phyloP scores from a whole-genome alignment of 2,888 invertebrate species.

The Patella pellucida region DNA sequence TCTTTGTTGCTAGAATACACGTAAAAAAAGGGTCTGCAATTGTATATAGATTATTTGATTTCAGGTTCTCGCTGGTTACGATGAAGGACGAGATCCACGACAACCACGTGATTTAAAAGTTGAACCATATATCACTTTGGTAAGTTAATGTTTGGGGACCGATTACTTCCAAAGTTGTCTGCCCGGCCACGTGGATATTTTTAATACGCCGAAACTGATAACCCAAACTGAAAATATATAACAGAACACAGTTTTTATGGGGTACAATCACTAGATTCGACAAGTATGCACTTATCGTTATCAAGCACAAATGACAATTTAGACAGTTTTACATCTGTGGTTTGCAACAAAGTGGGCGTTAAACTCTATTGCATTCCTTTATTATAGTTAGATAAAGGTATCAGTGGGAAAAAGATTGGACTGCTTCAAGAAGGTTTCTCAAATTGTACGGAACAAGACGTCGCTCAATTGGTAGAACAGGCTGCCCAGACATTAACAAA shows the following conservation, averaged over 20 bases:
- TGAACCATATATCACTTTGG: slow-evolving; percentile 42
- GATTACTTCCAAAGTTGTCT: not conserved
- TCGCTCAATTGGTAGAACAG: slow-evolving; percentile 45
- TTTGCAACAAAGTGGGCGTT: too few species aligned
- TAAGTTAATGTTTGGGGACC: slow-evolving; percentile 8
- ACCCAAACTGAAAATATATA: too few species aligned
- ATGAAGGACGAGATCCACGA: slow-evolving; percentile 52
- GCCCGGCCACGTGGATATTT: not conserved
- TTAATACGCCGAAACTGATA: too few species aligned
- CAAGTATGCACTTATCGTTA: too few species aligned
- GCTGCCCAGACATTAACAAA: slow-evolving; percentile 41
- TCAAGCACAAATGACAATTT: too few species aligned
- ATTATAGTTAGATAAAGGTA: slow-evolving; percentile 44
- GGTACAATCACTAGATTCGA: too few species aligned
- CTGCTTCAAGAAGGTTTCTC: slow-evolving; percentile 63
- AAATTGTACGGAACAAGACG: slow-evolving; percentile 43
- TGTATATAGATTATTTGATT: slow-evolving; percentile 14
- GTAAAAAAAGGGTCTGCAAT: not conserved
- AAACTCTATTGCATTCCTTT: not conserved
- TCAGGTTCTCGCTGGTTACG: slow-evolving; percentile 59
- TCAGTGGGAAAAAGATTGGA: slow-evolving; percentile 54
- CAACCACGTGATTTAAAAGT: slow-evolving; percentile 44
- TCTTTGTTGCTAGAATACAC: too few species aligned
- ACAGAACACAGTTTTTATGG: too few species aligned
- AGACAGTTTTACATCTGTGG: too few species aligned